These are phyloP conservation scores for Trogon melanurus DNA, from an alignment of 2,113 vertebrate genomes.

Conservation along the genomic window DNA sequence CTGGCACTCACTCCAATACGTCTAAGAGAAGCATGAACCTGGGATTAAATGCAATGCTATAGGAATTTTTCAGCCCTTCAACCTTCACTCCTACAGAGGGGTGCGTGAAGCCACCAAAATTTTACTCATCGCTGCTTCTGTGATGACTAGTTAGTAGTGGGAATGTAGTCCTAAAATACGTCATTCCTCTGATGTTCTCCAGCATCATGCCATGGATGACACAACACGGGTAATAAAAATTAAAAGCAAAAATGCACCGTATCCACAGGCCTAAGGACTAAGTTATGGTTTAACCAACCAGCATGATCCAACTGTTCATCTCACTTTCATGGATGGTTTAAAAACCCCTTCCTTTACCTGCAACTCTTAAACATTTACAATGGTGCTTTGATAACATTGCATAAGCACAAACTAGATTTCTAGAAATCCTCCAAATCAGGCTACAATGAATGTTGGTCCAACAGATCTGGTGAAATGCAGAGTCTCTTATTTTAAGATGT, in stretches of 20 bases:
- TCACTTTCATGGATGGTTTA: background rate
- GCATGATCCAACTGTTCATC: background rate
- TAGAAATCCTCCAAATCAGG: constrained; percentile 46
- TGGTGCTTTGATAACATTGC: background rate
- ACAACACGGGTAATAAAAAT: background rate
- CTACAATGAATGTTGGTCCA: constrained; percentile 71
- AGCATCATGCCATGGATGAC: constrained; percentile 40
- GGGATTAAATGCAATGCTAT: constrained; percentile 18
- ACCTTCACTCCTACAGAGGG: constrained; percentile 40
- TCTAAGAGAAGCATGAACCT: constrained; percentile 44
- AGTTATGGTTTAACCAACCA: constrained; percentile 22
- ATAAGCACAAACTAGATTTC: background rate
- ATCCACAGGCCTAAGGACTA: constrained; percentile 32
- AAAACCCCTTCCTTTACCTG: constrained; percentile 27
- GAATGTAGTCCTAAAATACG: background rate
- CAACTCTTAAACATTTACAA: background rate
- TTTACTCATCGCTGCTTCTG: background rate
- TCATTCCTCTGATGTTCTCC: constrained; percentile 53
- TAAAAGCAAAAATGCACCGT: background rate
- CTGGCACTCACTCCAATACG: constrained; percentile 73
- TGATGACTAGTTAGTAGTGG: constrained; percentile 26
- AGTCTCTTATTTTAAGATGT: constrained; percentile 46
- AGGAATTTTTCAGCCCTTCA: constrained; percentile 38
- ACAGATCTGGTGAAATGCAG: constrained; percentile 38
- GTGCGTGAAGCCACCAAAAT: constrained; percentile 35